phyloP scores from a whole-genome alignment of 2,888 invertebrate species.

The Eupithecia abbreviata region DNA sequence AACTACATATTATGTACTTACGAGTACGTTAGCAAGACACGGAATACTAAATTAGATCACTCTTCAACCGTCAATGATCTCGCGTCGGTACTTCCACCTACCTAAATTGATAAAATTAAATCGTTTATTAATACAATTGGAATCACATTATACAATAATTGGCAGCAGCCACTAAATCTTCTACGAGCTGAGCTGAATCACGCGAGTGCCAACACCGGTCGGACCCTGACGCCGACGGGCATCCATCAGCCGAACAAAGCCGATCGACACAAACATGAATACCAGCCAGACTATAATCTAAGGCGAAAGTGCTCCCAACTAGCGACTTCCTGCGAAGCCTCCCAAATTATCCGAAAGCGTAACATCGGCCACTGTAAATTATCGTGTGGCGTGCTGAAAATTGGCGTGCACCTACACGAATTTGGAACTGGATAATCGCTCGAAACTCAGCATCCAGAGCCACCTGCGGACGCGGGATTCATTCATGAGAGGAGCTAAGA shows the following conservation, averaged over 20 bases:
- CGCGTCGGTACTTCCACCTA: slow-evolving; percentile 14
- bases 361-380: slow-evolving; percentile 75
- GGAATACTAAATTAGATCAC: background rate
- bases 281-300: slow-evolving; percentile 57
- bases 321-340: slow-evolving; percentile 73
- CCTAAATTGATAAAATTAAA: slow-evolving; percentile 38
- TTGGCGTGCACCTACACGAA: slow-evolving; percentile 68
- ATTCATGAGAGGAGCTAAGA: slow-evolving; percentile 77
- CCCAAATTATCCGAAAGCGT: slow-evolving; percentile 66
- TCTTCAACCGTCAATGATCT: background rate
- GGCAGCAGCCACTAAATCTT: slow-evolving; percentile 70
- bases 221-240: slow-evolving; percentile 57
- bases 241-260: slow-evolving; percentile 55
- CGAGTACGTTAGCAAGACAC: background rate
- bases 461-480: slow-evolving; percentile 74
- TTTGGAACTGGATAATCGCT: slow-evolving; percentile 73
- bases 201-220: slow-evolving; percentile 71
- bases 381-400: slow-evolving; percentile 76
- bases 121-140: slow-evolving; percentile 54
- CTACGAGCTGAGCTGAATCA: slow-evolving; percentile 72
- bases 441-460: slow-evolving; percentile 68
- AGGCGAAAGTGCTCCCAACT: slow-evolving; percentile 66
- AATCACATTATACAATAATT: slow-evolving; percentile 74
- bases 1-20: background rate
- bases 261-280: slow-evolving; percentile 58